Base-by-base conservation (phyloP, 2,888 invertebrate species). In the Pyralis farinalis region DNA sequence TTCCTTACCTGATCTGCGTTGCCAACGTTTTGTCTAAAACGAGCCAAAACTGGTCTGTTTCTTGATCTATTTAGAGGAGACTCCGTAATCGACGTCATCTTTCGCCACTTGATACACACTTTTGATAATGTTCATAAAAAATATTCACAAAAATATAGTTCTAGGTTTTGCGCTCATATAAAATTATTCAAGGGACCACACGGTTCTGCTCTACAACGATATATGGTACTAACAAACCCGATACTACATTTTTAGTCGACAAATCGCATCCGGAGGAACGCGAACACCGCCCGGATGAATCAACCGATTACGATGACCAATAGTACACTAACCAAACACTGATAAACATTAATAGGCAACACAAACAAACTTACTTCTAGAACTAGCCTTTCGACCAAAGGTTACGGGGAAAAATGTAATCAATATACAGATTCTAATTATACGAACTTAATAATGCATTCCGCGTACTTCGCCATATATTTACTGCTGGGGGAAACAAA, bases 191-290 rank as follows among this genome's bases (percentile, higher is more conserved):
- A n/a, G n/a, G 10, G 25, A 25, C 16, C 8, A 22, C 12, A 82
- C 81, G 79, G 79, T 66, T 78, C 79, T 82, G 81, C 68, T 71
- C 76, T 78, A 75, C 70, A 71, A 67, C 67, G 68, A 67, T 65
- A 59, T 69, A 66, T 64, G 61, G 65, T 63, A 63, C 75, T 70
- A 66, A 63, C 76, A 68, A 71, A 71, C 58, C 74, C 72, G 84
- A 87, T 86, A 82, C 77, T 75, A 82, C 85, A 83, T 80, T 81
- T 85, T 82, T 74, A 74, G 76, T 80, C 83, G 83, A 82, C 86
- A 85, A 86, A 86, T 85, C 87, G 85, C 82, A 87, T 87, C 88
- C 88, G 88, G 82, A 82, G 79, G 64, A 69, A 72, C 74, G 63
- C 63, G 68, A 64, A 70, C 71, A 70, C 55, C 62, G 67, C 52